Base-by-base conservation (phyloP, 2,888 invertebrate species). In the Pachycephus smyrnensis region DNA sequence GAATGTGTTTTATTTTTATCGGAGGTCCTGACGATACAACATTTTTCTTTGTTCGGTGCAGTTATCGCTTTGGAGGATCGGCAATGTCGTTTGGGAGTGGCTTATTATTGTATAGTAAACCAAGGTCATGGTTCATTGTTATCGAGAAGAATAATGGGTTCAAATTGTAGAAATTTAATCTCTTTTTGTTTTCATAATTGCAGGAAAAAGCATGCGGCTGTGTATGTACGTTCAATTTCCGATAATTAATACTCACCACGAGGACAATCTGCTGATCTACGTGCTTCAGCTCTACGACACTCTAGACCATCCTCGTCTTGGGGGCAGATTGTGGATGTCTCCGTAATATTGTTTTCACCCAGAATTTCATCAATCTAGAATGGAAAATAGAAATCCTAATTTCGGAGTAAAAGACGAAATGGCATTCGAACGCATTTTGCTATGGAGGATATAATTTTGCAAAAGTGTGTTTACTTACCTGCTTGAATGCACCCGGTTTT, bases 401-500 rank as follows among this genome's bases (percentile, higher is more conserved):
- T 55, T 55, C 2, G 6, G 23, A 55, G 55, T 55, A 55, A 55
- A 55, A 23, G 15, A 23, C 9, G 55, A 55, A 23, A 23, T 55
- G 55, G 55, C 23, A 55, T 23, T 23, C 3, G 55, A 37, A 12
- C 1, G 12, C 30, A 36, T 75, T 75, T 68, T 75, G 40, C 23
- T 6, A 35, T 3, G 6, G 69, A 31, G 15, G 32, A 69, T 30
- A n/a, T 69, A 40, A n/a, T 33, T 69, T 30, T 37, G n/a, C 15
- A 40, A 23, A 12, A 33, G 55, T 36, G 12, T 68, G 12, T 40
- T 73, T 40, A 74, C 84, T 86, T 82, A 92, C 92, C 87, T 88
- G 89, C 79, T 89, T 90, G 79, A 92, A 92, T 37, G 92, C 92
- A 35, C 91, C 92, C 12, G 92, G 92, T 79, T 90, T 90, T 32